Evolutionary conservation across 2,797 vertebrate species (phyloP).

Genomic region (Macropus fuliginosus): DNA sequence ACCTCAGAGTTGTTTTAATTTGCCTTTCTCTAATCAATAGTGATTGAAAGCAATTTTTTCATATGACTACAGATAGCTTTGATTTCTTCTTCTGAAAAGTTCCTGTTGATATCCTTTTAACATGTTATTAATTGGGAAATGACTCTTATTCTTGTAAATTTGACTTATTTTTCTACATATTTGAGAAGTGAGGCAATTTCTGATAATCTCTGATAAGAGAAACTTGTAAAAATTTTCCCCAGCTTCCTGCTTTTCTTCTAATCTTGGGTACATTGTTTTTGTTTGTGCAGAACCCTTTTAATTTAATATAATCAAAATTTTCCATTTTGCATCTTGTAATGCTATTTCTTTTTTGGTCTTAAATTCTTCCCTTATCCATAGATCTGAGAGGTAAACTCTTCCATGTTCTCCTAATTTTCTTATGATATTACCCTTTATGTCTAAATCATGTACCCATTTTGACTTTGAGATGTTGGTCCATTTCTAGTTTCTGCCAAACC

Average conservation of each 20-base stretch:
- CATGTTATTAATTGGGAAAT: neutral
- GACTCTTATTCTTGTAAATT: neutral
- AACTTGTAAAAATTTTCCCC: neutral
- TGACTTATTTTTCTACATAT: neutral
- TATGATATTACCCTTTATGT: neutral
- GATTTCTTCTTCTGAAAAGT: neutral
- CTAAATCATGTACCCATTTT: neutral
- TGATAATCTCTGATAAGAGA: neutral
- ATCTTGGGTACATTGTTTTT: neutral
- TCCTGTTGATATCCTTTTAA: neutral
- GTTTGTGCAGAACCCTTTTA: neutral
- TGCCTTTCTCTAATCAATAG: neutral
- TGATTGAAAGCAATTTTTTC: neutral
- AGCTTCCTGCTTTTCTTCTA: neutral
- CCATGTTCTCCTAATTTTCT: neutral
- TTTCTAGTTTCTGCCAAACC: neutral
- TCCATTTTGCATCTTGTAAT: neutral
- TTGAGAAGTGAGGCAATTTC: neutral
- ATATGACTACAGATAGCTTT: neutral
- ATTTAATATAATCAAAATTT: neutral
- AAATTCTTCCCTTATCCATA: neutral
- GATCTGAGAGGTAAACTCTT: neutral
- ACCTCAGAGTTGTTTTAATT: neutral
- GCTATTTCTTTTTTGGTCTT: neutral
- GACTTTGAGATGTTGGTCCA: neutral